Conservation (phyloP, 2,113 vertebrate species). For the Oryzias celebensis region DNA sequence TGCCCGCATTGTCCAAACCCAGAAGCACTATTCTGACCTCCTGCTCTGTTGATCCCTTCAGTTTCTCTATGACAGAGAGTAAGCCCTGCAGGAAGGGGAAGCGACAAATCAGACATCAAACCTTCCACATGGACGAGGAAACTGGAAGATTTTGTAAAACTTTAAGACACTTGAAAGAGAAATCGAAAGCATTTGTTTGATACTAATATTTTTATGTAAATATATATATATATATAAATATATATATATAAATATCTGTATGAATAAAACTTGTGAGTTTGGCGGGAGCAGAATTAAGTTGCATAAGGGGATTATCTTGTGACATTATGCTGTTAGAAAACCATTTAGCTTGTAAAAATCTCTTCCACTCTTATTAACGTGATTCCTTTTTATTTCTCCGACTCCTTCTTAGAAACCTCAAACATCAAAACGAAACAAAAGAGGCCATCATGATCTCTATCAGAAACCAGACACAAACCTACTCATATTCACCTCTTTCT, state of each 20-base stretch:
- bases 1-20: conserved; percentile 87
- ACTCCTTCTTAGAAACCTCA: too few relatives aligned
- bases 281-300: neutral
- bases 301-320: neutral
- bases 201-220: too few relatives aligned
- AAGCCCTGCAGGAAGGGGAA: conserved; percentile 77
- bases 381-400: too few relatives aligned
- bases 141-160: neutral
- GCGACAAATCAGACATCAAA: neutral
- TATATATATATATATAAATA: too few relatives aligned
- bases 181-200: neutral
- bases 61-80: conserved; percentile 85
- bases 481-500: conserved; percentile 27
- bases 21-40: conserved; percentile 86
- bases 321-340: neutral
- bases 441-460: conserved; percentile 2
- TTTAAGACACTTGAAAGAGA: neutral
- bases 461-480: conserved; percentile 5
- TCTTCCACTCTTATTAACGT: too few relatives aligned
- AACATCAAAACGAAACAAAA: neutral
- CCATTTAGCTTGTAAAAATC: neutral
- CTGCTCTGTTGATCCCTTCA: conserved; percentile 80
- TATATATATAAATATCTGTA: too few relatives aligned
- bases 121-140: neutral
- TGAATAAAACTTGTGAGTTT: too few relatives aligned